Evolutionary conservation across 2,797 vertebrate genomes (phyloP), one percentile per base, ranked within the genome.

Genomic region (Rhadinocentrus ornatus): DNA sequence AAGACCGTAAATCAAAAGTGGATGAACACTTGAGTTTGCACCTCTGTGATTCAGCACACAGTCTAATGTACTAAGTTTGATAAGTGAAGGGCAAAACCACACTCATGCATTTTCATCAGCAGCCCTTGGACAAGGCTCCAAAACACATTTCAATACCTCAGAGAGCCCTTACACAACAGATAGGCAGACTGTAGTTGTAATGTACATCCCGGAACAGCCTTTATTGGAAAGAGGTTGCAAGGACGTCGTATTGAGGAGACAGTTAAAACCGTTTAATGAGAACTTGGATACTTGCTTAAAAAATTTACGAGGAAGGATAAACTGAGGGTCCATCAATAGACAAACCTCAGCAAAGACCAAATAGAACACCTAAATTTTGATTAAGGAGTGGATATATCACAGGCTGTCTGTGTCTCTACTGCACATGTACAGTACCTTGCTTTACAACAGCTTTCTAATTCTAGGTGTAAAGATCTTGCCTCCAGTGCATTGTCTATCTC

Each of bases 101-200:
- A 75, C 91, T 91, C 91, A 91, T 93, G 88, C 87, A 89, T 92
- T 91, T 92, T 91, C 89, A 92, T 92, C 90, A 93, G 89, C 81
- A 46, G 84, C 76, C 84, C 64, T 77, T 73, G 84, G 84, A 90
- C 89, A 88, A 89, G 88, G 82, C 82, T 86, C 88, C 77, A 78
- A 81, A 87, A 82, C 90, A 89, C 86, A 87, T 92, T 93, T 91
- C 89, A 92, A 90, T 91, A 90, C 90, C 88, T 75, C 80, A 69
- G 88, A 91, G 89, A 90, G 83, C 78, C 80, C 75, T 91, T 90
- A 85, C 88, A 84, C 87, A 86, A 86, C 87, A 88, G 84, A 90
- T 81, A 88, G 89, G 78, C 84, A 86, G 82, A 84, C 80, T 71
- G 82, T 75, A 81, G 86, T 87, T 73, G 78, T 87, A 90, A 89